A percentile compares a stretch with the other conserved stretches of the same genome.
Conservation (phyloP, 1,140 invertebrate genomes). For the Dendroctonus valens region DNA sequence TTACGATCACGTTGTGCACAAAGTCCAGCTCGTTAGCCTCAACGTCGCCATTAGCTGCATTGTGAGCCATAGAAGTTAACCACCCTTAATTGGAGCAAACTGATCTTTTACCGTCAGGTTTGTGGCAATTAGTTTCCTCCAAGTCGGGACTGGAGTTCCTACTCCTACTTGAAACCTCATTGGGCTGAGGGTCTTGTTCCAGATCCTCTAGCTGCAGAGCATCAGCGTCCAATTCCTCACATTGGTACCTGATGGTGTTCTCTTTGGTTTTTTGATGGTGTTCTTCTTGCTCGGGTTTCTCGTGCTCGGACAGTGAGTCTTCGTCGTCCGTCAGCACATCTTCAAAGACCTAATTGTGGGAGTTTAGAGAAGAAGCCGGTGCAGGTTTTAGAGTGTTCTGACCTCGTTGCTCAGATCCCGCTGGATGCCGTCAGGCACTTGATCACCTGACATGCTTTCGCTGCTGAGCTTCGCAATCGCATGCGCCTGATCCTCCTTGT, state of each 20-base stretch:
- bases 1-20: conserved; percentile 62
- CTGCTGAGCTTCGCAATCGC: conserved; percentile 64
- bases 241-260: conserved; percentile 52
- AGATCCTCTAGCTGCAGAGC: background rate
- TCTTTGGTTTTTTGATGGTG: conserved; percentile 46
- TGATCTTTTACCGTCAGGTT: too few relatives aligned
- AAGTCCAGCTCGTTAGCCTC: conserved; percentile 35
- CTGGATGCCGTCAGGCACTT: conserved; percentile 43
- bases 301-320: conserved; percentile 56
- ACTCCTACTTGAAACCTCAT: too few relatives aligned
- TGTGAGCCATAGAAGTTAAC: too few relatives aligned
- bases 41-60: background rate
- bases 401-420: conserved; percentile 53
- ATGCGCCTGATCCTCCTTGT: conserved; percentile 68
- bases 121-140: too few relatives aligned
- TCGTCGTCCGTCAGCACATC: conserved; percentile 55
- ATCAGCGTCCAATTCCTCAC: conserved; percentile 42
- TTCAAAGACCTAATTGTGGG: conserved; percentile 54
- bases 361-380: background rate
- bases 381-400: background rate
- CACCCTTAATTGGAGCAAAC: background rate
- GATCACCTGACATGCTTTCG: conserved; percentile 52
- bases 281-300: conserved; percentile 49
- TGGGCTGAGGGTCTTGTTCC: too few relatives aligned
- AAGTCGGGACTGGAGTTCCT: too few relatives aligned